Base-by-base conservation (phyloP, 2,113 vertebrate species). In the Anolis sagrei region DNA sequence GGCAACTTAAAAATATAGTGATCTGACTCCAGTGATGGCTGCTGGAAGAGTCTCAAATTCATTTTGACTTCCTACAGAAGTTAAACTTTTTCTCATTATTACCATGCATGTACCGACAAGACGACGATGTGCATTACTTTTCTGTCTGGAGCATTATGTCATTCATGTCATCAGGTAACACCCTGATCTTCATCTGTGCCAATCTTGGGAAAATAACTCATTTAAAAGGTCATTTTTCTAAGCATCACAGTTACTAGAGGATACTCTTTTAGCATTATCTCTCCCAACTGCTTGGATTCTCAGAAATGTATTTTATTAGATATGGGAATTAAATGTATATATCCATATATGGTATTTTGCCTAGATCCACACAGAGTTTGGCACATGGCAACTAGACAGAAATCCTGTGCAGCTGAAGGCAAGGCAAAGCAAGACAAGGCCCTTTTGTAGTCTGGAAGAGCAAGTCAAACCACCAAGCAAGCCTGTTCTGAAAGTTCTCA, bases 51-150 rank as follows among this genome's bases (percentile, higher is more conserved):
- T n/a, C 1, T 16, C 82, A 66, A 7, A 84, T 87, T 87, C 39
- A 21, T 82, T 54, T 78, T 5, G n/a, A 51, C 83, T 88, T 88
- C 39, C 14, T 68, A 6, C 27, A 25, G 36, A 87, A 88, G 7
- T 1, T 76, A 51, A 18, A 84, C 2, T 79, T 5, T 3, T 34
- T 36, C 14, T 83, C 21, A 16, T 64, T 34, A 69, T 1, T 23
- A 73, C 75, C 32, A 13, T 76, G 39, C 49, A 72, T 54, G 18
- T 19, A 23, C 8, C 48, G 70, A 36, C 32, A 68, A 54, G 23
- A 21, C 48, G 54, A 2, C 76, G 88, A 1, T 13, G 69, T 62
- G 2, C 0, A 2, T 61, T 23, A 64, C 88, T 73, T 84, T 68
- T 48, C 4, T 1, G 68, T 68, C 58, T 83, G 7, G 3, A 54